Evolutionary conservation across 2,888 invertebrate species (phyloP), one percentile per base, ranked within the genome.

Genomic region (Limnephilus marmoratus): DNA sequence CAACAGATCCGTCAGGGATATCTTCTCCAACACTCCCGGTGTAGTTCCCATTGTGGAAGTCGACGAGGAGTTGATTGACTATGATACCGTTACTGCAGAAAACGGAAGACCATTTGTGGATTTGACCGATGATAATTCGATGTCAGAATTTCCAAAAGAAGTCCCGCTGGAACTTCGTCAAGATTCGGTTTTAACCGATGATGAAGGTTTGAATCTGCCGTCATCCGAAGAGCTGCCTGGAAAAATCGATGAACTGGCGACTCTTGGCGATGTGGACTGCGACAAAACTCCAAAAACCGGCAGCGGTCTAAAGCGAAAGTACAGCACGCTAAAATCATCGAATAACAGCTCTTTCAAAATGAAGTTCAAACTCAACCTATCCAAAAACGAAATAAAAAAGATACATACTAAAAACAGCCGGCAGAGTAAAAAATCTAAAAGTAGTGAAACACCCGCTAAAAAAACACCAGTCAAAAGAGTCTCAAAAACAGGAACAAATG

Each of bases 321-420:
- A 11, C 68, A 68, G 34, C 31, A 45, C 53, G 31, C 12, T 87
- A 2, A 53, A 15, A 7, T 49, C 87, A 18, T 68, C 31, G 0
- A n/a, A 53, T 29, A 88, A 88, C 9, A 88, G 53, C 24, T n/a
- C n/a, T 68, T 68, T 68, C 24, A 68, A 68, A 31, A 53, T 53
- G 88, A 88, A 88, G 34, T 18, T 88, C 15, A 88, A 88, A 31
- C 37, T 88, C 1, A 88, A 88, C 9, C 68, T 88, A 18, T 88
- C 88, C 31, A 24, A 53, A 15, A 31, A 34, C 34, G 82, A 82
- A 82, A 0, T 82, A 15, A 82, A 82, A 34, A 82, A 82, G 34
- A 34, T 82, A 18, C 82, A 82, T 12, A 82, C 13, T 82, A 82
- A 82, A 82, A 82, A 82, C 82, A 82, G 82, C 34, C 24, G 68